Evolutionary conservation across 2,797 vertebrate genomes (phyloP), one percentile per base, ranked within the genome.

Genomic region (Tympanoctomys barrerae): DNA sequence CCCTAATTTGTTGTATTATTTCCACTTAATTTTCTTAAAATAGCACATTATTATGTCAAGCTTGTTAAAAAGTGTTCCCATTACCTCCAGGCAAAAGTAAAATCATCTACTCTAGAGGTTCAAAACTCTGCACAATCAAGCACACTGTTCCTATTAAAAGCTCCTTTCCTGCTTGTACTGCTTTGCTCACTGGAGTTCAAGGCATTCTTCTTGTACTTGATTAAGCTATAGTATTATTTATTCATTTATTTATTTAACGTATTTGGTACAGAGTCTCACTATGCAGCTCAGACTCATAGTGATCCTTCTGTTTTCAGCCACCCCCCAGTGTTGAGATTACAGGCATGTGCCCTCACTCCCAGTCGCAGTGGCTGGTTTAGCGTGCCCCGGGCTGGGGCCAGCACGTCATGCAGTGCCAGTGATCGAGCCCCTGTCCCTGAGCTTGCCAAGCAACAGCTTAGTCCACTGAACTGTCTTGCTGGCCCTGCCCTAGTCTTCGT

Each of bases 1-100:
- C 68, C 73, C 57, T 68, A 64, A 87, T 94, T 91, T 97, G 79
- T 89, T 93, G 62, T 88, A 91, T 85, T 81, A 52, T 86, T 80
- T 28, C 70, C 57, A 78, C 57, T 77, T 87, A 92, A 89, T 85
- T 94, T 96, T 93, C 87, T 89, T 81, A 86, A 84, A 95, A 87
- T 89, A 91, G 54, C 42, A 39, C 89, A 92, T 90, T 95, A 89
- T 84, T 64, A 94, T 68, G 24, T 91, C 71, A 97, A 42, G 59
- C 87, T 82, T 64, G 21, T 79, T 96, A 62, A 94, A 94, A 95
- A 90, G 68, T 61, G 93, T 75, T 57, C 78, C 49, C 31, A 14
- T 94, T 93, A 80, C 81, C 78, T 94, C 26, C 28, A n/a, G 81
- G 89, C 22, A 21, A 90, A 91, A 91, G 66, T 70, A 46, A 92